phyloP scores from a whole-genome alignment of 1,140 invertebrate species.

The Limonius californicus region DNA sequence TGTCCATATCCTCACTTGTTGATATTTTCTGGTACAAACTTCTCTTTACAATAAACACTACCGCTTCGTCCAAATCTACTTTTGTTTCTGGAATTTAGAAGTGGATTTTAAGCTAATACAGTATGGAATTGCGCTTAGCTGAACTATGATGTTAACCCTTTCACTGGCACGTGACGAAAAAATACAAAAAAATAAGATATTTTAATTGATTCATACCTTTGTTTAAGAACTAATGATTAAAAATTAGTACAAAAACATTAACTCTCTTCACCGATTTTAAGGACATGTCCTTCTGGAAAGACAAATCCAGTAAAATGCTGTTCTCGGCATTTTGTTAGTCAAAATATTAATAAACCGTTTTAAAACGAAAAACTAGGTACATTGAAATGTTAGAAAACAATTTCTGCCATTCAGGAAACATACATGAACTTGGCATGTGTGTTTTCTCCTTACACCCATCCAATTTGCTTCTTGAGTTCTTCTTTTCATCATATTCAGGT shows the following conservation, averaged over 20 bases:
- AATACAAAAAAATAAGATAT: constrained; percentile 17
- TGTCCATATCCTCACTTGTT: constrained; percentile 45
- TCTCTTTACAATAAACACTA: constrained; percentile 53
- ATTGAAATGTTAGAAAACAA: not conserved
- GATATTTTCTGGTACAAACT: not conserved
- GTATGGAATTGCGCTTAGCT: too few species aligned
- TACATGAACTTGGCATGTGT: not conserved
- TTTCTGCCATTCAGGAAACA: not conserved
- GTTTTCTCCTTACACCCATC: not conserved
- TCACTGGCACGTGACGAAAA: not conserved
- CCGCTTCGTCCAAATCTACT: constrained; percentile 54
- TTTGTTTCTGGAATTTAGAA: constrained; percentile 59
- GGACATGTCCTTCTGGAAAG: not conserved
- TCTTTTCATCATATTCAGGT: not conserved
- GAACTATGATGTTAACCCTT: too few species aligned
- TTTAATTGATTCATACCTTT: not conserved
- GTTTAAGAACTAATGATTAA: not conserved
- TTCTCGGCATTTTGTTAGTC: not conserved
- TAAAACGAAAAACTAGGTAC: not conserved
- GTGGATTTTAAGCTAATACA: too few species aligned
- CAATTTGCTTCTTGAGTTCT: not conserved
- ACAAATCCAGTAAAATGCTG: not conserved
- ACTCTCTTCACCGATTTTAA: not conserved
- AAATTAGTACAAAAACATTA: not conserved
- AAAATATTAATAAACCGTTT: not conserved